Base-by-base conservation (phyloP, 1,140 invertebrate species). In the Grapholita molesta region DNA sequence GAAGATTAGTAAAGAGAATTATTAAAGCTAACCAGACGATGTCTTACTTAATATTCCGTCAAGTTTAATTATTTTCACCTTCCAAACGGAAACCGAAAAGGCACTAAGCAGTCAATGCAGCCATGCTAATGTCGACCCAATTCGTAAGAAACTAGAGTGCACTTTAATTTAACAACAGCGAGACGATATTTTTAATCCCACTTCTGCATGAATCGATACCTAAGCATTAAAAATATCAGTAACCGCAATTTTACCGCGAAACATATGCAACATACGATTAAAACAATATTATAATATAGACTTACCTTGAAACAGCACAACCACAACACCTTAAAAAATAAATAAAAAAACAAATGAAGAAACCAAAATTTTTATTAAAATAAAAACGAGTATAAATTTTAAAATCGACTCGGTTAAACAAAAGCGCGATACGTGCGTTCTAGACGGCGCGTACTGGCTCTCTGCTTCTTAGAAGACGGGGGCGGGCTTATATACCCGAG, bases 401-500 rank as follows among this genome's bases (percentile, higher is more conserved):
- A 80, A 81, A 78, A 80, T 77, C 42, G 71, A 76, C 69, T 78
- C 69, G 68, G 71, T 75, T 68, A 76, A 80, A 69, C 38, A 67
- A 74, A 80, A 81, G 64, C 66, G 68, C 80, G 61, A 57, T 76
- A 88, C 84, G 65, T 83, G 77, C 76, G 66, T 68, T 69, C 75
- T 48, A 52, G 33, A 12, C 79, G 67, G 74, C 38, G 55, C 33
- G 82, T 81, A 88, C 82, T 90, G 88, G 88, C 85, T 72, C 88
- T 89, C 86, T 90, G 85, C 61, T 11, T 70, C 52, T 30, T 64
- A 57, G 32, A 33, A 15, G 74, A 70, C 71, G 53, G 76, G 83
- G 77, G 79, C 42, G 77, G 70, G 78, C 69, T 88, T 90, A 75
- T 90, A 90, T 88, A 89, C 79, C 72, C 72, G 70, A 73, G 74